These are phyloP conservation scores for Conops quadrifasciatus DNA, from an alignment of 2,888 invertebrate species.

Conservation along the genomic window DNA sequence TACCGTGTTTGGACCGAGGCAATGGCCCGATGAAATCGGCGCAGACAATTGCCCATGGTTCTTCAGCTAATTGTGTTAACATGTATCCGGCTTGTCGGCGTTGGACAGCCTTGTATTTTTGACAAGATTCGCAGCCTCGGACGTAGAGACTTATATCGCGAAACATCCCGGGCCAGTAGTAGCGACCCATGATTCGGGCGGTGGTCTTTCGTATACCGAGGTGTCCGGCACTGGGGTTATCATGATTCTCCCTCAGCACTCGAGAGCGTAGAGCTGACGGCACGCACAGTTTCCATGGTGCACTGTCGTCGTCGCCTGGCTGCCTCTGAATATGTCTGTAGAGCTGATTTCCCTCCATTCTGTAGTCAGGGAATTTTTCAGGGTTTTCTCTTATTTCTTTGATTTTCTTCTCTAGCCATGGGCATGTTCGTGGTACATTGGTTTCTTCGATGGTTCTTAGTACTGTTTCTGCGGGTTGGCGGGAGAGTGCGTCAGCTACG, in stretches of 20 bases:
- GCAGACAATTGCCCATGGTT: not conserved
- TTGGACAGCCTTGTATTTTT: conserved; percentile 30
- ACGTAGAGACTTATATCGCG: conserved; percentile 33
- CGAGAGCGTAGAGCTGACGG: not conserved
- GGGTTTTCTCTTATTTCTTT: not conserved
- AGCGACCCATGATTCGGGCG: conserved; percentile 13
- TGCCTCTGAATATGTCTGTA: conserved; percentile 24
- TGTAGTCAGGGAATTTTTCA: conserved; percentile 27
- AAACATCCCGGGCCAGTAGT: conserved; percentile 40
- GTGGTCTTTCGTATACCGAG: conserved; percentile 38
- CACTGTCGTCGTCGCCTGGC: not conserved
- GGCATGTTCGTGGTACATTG: not conserved
- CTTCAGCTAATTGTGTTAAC: not conserved
- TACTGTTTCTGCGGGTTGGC: not conserved
- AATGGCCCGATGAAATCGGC: not conserved
- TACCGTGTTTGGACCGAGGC: not conserved
- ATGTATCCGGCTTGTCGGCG: not conserved
- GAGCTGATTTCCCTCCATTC: conserved; percentile 13
- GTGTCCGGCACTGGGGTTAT: conserved; percentile 34
- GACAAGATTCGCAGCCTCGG: conserved; percentile 26
- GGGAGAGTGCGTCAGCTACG: conserved; percentile 36
- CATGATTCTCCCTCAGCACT: conserved; percentile 36
- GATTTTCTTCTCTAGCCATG: conserved; percentile 20
- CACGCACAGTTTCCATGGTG: conserved; percentile 37
- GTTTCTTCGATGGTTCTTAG: not conserved